A percentile compares a stretch with the other conserved stretches of the same genome.
phyloP scores from a whole-genome alignment of 1,140 invertebrate species.

The Ruditapes philippinarum region DNA sequence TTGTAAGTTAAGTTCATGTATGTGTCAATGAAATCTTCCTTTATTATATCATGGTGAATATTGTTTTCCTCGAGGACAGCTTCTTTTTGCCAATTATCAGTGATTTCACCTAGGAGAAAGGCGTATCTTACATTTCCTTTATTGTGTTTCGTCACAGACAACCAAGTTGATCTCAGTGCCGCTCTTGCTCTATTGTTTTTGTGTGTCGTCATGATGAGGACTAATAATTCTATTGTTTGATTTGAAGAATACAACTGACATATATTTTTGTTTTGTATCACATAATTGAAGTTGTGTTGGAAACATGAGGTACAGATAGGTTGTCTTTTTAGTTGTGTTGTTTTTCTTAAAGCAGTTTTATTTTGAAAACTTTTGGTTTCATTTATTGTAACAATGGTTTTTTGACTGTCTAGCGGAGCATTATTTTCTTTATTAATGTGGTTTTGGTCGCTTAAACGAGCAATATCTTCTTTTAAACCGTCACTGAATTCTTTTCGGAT shows the following conservation, averaged over 20 bases:
- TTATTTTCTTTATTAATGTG: too few relatives aligned
- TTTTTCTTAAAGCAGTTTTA: too few relatives aligned
- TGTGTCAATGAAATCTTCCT: conserved; percentile 92
- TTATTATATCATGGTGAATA: conserved; percentile 90
- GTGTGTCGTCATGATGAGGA: conserved; percentile 56
- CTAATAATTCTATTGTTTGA: conserved; percentile 44
- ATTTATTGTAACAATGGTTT: too few relatives aligned
- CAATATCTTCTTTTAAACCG: too few relatives aligned
- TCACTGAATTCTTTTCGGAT: too few relatives aligned
- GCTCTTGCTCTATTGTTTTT: conserved; percentile 23
- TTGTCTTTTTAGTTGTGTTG: too few relatives aligned
- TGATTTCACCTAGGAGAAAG: conserved; percentile 64
- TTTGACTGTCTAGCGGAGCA: too few relatives aligned
- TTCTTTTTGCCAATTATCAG: neutral
- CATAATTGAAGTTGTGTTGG: conserved; percentile 32
- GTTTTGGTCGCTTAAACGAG: too few relatives aligned
- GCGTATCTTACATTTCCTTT: conserved; percentile 66
- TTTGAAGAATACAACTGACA: neutral
- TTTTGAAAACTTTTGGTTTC: too few relatives aligned
- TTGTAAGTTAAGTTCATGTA: conserved; percentile 96
- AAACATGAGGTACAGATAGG: conserved; percentile 36
- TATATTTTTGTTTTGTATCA: conserved; percentile 47
- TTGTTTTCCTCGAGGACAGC: conserved; percentile 88
- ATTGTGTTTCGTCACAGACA: conserved; percentile 67
- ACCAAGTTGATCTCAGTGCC: conserved; percentile 73